These are phyloP conservation scores for Mylabris phalerata DNA, from an alignment of 1,140 invertebrate genomes.

Conservation along the genomic window DNA sequence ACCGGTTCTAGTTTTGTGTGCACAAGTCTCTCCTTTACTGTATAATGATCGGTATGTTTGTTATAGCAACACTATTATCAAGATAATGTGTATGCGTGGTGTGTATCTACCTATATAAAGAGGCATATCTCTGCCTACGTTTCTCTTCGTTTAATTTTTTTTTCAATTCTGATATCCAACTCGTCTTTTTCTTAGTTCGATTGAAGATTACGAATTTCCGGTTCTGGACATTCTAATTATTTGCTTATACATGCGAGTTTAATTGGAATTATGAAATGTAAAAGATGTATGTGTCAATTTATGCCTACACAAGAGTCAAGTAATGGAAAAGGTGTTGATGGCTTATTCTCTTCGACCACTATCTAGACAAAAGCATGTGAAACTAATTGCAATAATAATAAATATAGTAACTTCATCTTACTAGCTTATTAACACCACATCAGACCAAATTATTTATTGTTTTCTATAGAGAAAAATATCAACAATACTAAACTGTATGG, in stretches of 20 bases:
- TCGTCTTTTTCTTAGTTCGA: no score
- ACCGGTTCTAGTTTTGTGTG: constrained; percentile 19
- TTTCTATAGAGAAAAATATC: not conserved
- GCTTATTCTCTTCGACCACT: constrained; percentile 10
- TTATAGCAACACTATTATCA: constrained; percentile 28
- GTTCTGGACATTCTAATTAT: no score
- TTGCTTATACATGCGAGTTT: no score
- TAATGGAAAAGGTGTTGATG: constrained; percentile 14
- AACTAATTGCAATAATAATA: constrained; percentile 5
- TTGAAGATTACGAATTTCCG: no score
- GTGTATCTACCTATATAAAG: constrained; percentile 12
- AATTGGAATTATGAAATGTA: no score
- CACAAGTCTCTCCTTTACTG: not conserved
- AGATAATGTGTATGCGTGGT: constrained; percentile 24
- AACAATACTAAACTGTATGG: constrained; percentile 1
- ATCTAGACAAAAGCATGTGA: constrained; percentile 6
- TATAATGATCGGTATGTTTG: constrained; percentile 28
- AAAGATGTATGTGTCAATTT: no score
- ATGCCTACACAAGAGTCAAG: no score
- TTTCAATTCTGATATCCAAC: no score
- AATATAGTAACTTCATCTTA: constrained; percentile 12
- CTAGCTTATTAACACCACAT: constrained; percentile 12
- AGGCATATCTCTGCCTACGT: no score
- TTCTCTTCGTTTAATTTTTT: no score
- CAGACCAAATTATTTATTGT: constrained; percentile 4